Base-by-base conservation (phyloP, 2,797 vertebrate species). In the Myioborus miniatus region DNA sequence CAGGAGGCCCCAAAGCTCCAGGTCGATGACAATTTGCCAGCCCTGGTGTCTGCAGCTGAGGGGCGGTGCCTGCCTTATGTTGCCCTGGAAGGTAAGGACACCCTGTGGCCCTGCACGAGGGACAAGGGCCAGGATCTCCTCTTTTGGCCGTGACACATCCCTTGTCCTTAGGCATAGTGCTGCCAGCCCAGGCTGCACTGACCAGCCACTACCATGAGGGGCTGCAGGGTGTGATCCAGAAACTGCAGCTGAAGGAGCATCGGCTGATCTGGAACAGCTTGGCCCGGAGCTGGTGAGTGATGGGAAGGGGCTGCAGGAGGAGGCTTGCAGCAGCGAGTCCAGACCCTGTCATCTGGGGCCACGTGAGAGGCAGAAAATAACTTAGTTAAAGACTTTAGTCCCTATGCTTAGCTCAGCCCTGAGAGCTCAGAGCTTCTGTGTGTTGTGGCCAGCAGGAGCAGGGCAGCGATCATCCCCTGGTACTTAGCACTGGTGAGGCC, bases 251-350 rank as follows among this genome's bases (percentile, higher is more conserved):
- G 78, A 98, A 94, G 50, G 99, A 99, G 74, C 98, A 99, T 96
- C 98, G 98, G 56, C 97, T 99, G 78, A 96, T 99, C 83, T 99
- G 99, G 98, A 99, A 98, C 92, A 94, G 96, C 95, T 67, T 99
- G 64, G 98, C 98, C 81, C 97, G 97, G 22, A 97, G 96, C 83
- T 99, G 99, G 99, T 99, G 94, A 98, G 98, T 23, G 4, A 16
- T 29, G 55, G 62, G 76, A 46, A 27, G 68, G 53, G 8, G 30
- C 14, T 0, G 5, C 41, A 44, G 44, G 41, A 49, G 12, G 29
- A 67, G 74, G 8, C 15, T 88, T 26, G 34, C 26, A 46, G 6
- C 6, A 1, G 24, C 29, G 7, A 21, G 36, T 83, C 55, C 63
- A 55, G 55, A 62, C 3, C 23, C 23, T 5, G 1, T 72, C 14